Percentiles rank a stretch among this genome's conserved stretches.
Evolutionary conservation across 2,113 vertebrate species (phyloP).

Genomic region (Collichthys lucidus): DNA sequence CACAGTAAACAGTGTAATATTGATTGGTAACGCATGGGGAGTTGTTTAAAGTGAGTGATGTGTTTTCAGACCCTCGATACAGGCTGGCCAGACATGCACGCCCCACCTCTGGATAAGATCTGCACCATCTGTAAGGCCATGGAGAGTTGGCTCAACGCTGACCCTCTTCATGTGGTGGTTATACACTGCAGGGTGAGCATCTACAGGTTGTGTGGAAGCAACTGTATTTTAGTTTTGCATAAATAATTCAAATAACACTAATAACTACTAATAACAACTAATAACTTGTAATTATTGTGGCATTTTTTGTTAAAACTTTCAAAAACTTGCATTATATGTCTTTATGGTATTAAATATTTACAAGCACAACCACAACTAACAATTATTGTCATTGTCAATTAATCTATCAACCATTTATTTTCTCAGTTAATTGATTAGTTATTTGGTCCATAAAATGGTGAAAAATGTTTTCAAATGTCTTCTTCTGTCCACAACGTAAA

Average conservation of each 20-base stretch:
- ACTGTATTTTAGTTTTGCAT: background rate
- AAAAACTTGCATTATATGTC: background rate
- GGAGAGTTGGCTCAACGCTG: conserved; percentile 94
- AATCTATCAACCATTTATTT: too few relatives aligned
- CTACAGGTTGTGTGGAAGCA: background rate
- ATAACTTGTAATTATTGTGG: too few relatives aligned
- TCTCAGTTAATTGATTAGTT: too few relatives aligned
- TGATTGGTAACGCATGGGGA: background rate
- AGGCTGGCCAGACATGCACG: conserved; percentile 96
- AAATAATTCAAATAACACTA: background rate
- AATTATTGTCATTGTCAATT: too few relatives aligned
- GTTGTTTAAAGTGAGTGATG: conserved; percentile 24
- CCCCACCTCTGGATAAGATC: conserved; percentile 94
- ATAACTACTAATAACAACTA: too few relatives aligned
- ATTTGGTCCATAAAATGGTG: too few relatives aligned
- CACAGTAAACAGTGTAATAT: background rate
- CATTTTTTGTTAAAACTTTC: background rate
- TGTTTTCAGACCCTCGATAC: conserved; percentile 90
- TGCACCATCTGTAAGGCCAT: conserved; percentile 97
- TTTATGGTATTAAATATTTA: background rate
- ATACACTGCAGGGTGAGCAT: conserved; percentile 94
- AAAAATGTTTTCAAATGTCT: too few relatives aligned
- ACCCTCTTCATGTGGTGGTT: conserved; percentile 92
- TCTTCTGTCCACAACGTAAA: too few relatives aligned
- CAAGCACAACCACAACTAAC: too few relatives aligned